phyloP scores from a whole-genome alignment of 2,113 vertebrate genomes.

The Chinchilla lanigera region DNA sequence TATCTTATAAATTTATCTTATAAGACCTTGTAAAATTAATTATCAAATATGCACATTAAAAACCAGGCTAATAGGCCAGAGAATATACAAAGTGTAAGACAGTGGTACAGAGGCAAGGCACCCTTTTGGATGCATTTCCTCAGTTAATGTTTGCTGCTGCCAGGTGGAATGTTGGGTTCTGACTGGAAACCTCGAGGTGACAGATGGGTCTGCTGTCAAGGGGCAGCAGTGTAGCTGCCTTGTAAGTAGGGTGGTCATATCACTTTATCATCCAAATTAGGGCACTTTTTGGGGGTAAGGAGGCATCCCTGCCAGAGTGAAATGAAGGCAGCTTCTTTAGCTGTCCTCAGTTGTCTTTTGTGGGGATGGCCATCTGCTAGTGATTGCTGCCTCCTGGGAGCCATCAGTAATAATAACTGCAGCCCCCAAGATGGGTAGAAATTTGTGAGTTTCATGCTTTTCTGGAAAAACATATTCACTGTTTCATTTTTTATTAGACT shows the following conservation, averaged over 20 bases:
- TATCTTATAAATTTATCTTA: too few species aligned
- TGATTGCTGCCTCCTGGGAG: background rate
- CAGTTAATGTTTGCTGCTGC: background rate
- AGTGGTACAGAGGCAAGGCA: background rate
- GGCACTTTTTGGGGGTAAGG: background rate
- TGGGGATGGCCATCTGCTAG: background rate
- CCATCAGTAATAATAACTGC: background rate
- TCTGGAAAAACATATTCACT: background rate
- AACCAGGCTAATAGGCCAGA: background rate
- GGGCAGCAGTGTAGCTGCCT: background rate
- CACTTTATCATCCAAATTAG: background rate
- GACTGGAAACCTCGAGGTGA: background rate
- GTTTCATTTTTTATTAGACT: constrained; percentile 4
- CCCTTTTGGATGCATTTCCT: background rate
- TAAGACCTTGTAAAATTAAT: background rate
- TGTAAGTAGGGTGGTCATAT: background rate
- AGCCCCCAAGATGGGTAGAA: background rate
- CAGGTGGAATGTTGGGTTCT: background rate
- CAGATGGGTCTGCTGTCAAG: background rate
- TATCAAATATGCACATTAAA: background rate
- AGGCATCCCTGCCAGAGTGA: background rate
- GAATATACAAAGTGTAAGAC: background rate
- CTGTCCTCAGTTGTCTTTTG: background rate
- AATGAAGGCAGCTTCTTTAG: background rate
- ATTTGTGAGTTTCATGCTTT: background rate